Conservation (phyloP, 23 tunicate genomes). For the Ciona savignyi region DNA sequence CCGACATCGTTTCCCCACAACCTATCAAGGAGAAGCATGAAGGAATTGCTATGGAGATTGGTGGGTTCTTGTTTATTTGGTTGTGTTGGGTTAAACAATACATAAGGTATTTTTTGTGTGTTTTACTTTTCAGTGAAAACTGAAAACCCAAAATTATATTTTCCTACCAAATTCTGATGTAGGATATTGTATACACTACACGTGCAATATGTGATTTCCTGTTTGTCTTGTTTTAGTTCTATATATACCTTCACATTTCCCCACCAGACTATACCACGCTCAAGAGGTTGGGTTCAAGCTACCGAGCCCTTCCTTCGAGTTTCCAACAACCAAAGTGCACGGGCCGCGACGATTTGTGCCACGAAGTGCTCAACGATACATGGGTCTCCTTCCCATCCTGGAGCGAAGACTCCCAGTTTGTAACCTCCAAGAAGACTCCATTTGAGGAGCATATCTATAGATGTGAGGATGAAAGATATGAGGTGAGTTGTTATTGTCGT, state of each 20-base stretch:
- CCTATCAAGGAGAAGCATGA: constrained; percentile 74
- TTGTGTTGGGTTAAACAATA: too few relatives aligned
- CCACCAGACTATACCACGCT: constrained; percentile 66
- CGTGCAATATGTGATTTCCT: neutral
- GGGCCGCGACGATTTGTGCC: constrained; percentile 79
- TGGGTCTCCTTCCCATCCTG: constrained; percentile 98
- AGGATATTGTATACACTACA: too few relatives aligned
- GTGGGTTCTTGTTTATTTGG: constrained; percentile 14
- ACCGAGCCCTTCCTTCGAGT: constrained; percentile 70
- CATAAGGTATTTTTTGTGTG: too few relatives aligned
- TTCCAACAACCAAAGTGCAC: constrained; percentile 85
- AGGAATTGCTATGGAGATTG: constrained; percentile 95
- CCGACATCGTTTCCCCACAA: constrained; percentile 13
- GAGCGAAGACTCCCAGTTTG: constrained; percentile 97
- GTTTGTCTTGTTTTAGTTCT: neutral
- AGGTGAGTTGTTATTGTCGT: constrained; percentile 29
- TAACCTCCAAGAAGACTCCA: constrained; percentile 83
- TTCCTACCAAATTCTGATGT: neutral
- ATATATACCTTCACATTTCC: neutral
- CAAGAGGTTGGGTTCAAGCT: constrained; percentile 80
- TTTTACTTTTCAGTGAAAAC: neutral
- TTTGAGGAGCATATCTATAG: constrained; percentile 91
- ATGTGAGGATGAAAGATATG: constrained; percentile 96
- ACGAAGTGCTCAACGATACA: constrained; percentile 85
- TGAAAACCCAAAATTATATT: neutral